phyloP scores from a whole-genome alignment of 2,113 vertebrate species.

The Danionella cerebrum region DNA sequence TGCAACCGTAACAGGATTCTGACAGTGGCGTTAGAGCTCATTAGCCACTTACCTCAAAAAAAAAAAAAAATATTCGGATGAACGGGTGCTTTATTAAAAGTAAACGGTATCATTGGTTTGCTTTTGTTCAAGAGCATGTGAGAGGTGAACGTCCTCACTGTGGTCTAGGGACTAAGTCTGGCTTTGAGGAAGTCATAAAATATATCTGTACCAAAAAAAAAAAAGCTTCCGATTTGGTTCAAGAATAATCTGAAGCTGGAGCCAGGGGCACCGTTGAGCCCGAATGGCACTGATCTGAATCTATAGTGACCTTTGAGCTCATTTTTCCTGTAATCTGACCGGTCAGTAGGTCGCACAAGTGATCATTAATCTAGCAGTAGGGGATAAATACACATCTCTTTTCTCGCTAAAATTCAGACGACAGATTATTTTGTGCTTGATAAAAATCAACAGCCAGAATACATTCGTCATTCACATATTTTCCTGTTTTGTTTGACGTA shows the following conservation, averaged over 20 bases:
- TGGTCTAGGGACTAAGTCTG: neutral
- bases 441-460: neutral
- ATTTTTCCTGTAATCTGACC: constrained; percentile 63
- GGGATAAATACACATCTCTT: constrained; percentile 54
- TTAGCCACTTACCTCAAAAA: constrained; percentile 5
- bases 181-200: constrained; percentile 33
- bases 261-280: constrained; percentile 44
- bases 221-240: constrained; percentile 26
- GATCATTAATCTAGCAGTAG: constrained; percentile 56
- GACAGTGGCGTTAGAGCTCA: constrained; percentile 26
- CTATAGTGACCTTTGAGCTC: constrained; percentile 58
- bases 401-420: constrained; percentile 37
- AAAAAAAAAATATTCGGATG: neutral
- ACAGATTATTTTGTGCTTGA: constrained; percentile 25
- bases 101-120: neutral
- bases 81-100: neutral
- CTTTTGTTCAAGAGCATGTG: constrained; percentile 1
- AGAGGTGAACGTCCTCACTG: neutral
- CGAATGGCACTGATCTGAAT: constrained; percentile 54
- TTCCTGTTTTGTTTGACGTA: neutral
- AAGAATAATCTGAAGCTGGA: constrained; percentile 43
- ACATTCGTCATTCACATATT: constrained; percentile 10
- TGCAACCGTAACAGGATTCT: constrained; percentile 41
- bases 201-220: constrained; percentile 23
- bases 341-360: constrained; percentile 54